These are phyloP conservation scores for Sakesphorus luctuosus DNA, from an alignment of 2,113 vertebrate genomes.

Conservation along the genomic window DNA sequence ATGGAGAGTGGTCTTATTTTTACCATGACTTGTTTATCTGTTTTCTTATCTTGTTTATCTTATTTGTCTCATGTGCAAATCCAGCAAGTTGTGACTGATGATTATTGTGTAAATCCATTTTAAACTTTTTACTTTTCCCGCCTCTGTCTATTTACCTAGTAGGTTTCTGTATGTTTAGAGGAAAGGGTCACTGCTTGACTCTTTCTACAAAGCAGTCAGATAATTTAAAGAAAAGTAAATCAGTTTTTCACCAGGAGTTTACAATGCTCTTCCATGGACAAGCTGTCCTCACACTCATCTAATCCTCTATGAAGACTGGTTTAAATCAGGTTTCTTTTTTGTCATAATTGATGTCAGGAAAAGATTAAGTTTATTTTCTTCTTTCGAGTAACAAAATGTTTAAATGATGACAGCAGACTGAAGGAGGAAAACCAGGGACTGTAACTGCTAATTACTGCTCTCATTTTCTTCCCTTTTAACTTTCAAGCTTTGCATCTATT, in stretches of 20 bases:
- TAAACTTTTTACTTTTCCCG: neutral
- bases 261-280: neutral
- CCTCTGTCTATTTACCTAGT: neutral
- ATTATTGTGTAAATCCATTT: neutral
- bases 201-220: neutral
- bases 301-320: neutral
- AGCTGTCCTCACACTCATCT: neutral
- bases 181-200: neutral
- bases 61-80: neutral
- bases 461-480: slow-evolving; percentile 13
- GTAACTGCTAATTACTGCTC: slow-evolving; percentile 12
- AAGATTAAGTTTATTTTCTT: slow-evolving; percentile 27
- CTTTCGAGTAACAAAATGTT: slow-evolving; percentile 33
- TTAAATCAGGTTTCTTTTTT: slow-evolving; percentile 22
- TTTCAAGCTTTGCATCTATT: slow-evolving; percentile 35
- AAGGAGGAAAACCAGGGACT: slow-evolving; percentile 21
- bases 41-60: neutral
- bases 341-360: slow-evolving; percentile 3
- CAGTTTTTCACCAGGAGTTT: neutral
- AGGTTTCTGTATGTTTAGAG: neutral
- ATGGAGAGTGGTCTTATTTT: neutral
- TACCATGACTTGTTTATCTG: neutral
- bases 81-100: neutral
- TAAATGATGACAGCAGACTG: slow-evolving; percentile 17
- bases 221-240: neutral